phyloP scores from a whole-genome alignment of 2,888 invertebrate genomes.

The Spodoptera picta region DNA sequence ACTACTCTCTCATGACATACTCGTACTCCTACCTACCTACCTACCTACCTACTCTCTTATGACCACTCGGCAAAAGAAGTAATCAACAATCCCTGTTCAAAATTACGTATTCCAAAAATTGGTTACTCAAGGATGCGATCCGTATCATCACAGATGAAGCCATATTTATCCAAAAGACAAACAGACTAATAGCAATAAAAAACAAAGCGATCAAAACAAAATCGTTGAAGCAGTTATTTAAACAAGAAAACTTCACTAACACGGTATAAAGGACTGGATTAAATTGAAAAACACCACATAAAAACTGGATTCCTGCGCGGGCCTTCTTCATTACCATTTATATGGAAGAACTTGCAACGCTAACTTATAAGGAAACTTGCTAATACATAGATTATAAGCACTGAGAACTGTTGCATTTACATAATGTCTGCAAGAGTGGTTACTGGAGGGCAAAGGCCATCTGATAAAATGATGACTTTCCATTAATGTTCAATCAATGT shows the following conservation, averaged over 20 bases:
- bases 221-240: conserved; percentile 54
- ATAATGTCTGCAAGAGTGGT: conserved; percentile 40
- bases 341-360: conserved; percentile 78
- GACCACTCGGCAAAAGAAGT: no score
- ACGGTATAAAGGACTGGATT: conserved; percentile 62
- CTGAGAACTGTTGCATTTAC: conserved; percentile 54
- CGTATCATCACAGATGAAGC: no score
- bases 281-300: conserved; percentile 72
- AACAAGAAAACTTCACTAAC: conserved; percentile 60
- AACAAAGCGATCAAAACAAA: conserved; percentile 24
- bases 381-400: conserved; percentile 70
- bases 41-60: no score
- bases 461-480: background rate
- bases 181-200: background rate
- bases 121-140: no score
- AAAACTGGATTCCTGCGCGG: conserved; percentile 56
- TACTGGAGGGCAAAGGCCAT: conserved; percentile 14
- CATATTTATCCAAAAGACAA: background rate
- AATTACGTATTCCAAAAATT: no score
- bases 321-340: conserved; percentile 79
- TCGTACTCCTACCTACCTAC: no score
- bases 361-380: conserved; percentile 70
- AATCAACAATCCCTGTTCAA: no score
- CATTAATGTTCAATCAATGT: no score
- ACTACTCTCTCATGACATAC: no score